phyloP scores from a whole-genome alignment of 2,113 vertebrate species.

The Hippocampus mohnikei region DNA sequence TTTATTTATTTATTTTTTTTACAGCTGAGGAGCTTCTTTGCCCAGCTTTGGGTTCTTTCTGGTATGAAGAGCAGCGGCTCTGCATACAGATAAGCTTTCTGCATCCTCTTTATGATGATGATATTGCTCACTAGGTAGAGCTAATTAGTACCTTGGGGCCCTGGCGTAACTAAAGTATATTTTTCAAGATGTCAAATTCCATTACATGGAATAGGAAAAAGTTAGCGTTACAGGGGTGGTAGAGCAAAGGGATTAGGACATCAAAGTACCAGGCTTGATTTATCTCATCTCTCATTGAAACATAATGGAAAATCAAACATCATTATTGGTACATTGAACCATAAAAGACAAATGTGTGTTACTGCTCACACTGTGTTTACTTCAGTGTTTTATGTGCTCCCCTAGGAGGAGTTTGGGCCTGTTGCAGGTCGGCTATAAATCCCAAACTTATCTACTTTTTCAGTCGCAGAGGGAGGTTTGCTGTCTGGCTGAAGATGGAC shows the following conservation, averaged over 20 bases:
- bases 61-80: slow-evolving; percentile 46
- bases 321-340: slow-evolving; percentile 65
- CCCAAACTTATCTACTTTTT: slow-evolving; percentile 49
- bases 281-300: slow-evolving; percentile 59
- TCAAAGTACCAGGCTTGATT: slow-evolving; percentile 32
- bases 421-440: slow-evolving; percentile 66
- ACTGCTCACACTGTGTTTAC: slow-evolving; percentile 53
- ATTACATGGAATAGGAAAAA: slow-evolving; percentile 30
- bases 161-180: slow-evolving; percentile 29
- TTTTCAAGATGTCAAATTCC: slow-evolving; percentile 33
- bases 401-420: slow-evolving; percentile 55
- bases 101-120: slow-evolving; percentile 50
- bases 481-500: slow-evolving; percentile 72
- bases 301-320: slow-evolving; percentile 72
- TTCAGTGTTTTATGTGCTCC: slow-evolving; percentile 66
- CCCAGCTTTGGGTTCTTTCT: slow-evolving; percentile 35
- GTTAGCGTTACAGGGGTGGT: slow-evolving; percentile 38
- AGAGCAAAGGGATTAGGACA: slow-evolving; percentile 35
- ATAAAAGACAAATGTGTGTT: slow-evolving; percentile 68
- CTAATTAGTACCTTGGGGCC: slow-evolving; percentile 53
- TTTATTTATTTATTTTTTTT: slow-evolving; percentile 3
- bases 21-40: slow-evolving; percentile 45
- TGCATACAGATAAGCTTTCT: slow-evolving; percentile 44
- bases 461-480: slow-evolving; percentile 44
- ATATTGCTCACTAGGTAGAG: slow-evolving; percentile 44